phyloP scores from a whole-genome alignment of 2,888 invertebrate genomes.

The Calliopum simillimum region DNA sequence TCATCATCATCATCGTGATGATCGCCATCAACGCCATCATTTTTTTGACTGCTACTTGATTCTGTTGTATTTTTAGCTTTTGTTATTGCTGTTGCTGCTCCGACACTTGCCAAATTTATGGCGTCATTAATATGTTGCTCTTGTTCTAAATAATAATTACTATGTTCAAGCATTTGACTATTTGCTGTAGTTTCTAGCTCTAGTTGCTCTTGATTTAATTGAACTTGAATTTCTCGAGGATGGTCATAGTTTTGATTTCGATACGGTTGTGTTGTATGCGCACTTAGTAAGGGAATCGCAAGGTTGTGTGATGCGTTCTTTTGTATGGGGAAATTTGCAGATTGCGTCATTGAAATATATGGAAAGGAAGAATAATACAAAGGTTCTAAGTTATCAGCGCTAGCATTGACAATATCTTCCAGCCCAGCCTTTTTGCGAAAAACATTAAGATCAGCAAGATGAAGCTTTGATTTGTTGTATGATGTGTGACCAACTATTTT shows the following conservation, averaged over 20 bases:
- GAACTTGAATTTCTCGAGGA: conserved; percentile 39
- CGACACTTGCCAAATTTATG: conserved; percentile 43
- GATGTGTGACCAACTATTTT: no score
- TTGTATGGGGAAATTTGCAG: no score
- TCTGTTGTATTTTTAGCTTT: conserved; percentile 56
- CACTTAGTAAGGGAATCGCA: no score
- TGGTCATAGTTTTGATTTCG: conserved; percentile 44
- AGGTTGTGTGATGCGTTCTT: no score
- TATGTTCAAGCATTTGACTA: conserved; percentile 8
- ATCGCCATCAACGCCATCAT: neutral
- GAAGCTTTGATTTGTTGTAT: no score
- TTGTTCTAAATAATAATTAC: conserved; percentile 28
- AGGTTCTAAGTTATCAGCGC: no score
- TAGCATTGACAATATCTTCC: no score
- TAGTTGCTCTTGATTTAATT: conserved; percentile 51
- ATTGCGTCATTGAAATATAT: no score
- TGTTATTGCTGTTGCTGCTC: conserved; percentile 24
- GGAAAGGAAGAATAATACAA: no score
- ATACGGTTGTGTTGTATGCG: neutral
- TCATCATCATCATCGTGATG: neutral
- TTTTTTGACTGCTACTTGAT: conserved; percentile 48
- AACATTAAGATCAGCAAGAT: no score
- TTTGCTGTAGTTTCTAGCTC: conserved; percentile 48
- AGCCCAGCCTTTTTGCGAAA: no score
- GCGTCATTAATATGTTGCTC: conserved; percentile 55